These are phyloP conservation scores for Clarias pachynema DNA, from an alignment of 2,797 vertebrate species.

Conservation along the genomic window DNA sequence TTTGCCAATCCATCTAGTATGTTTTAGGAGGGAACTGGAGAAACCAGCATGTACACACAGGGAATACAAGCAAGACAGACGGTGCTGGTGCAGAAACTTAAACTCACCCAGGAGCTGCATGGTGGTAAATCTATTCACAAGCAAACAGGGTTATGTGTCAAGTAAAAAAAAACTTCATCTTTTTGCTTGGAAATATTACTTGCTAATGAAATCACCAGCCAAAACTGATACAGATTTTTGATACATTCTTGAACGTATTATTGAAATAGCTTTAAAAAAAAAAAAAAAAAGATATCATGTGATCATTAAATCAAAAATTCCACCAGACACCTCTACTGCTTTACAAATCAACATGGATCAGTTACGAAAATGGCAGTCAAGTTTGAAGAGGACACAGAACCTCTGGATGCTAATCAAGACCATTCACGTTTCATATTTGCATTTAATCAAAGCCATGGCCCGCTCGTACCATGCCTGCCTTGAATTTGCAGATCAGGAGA, in stretches of 20 bases:
- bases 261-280: background rate
- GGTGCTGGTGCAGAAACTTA: background rate
- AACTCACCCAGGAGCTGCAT: background rate
- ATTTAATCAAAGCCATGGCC: constrained; percentile 76
- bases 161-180: background rate
- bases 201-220: background rate
- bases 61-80: background rate
- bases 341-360: background rate
- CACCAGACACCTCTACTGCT: background rate
- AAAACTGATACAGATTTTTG: background rate
- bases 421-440: constrained; percentile 64
- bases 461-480: constrained; percentile 61
- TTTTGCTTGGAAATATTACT: background rate
- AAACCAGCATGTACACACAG: background rate
- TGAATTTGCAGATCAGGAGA: constrained; percentile 66
- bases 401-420: constrained; percentile 32
- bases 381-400: constrained; percentile 31
- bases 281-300: background rate
- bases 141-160: background rate
- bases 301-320: background rate
- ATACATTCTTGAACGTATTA: background rate
- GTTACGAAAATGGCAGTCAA: constrained; percentile 22
- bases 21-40: background rate
- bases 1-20: background rate
- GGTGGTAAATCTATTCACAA: background rate